phyloP scores from a whole-genome alignment of 2,113 vertebrate species.

The Gallinago media region DNA sequence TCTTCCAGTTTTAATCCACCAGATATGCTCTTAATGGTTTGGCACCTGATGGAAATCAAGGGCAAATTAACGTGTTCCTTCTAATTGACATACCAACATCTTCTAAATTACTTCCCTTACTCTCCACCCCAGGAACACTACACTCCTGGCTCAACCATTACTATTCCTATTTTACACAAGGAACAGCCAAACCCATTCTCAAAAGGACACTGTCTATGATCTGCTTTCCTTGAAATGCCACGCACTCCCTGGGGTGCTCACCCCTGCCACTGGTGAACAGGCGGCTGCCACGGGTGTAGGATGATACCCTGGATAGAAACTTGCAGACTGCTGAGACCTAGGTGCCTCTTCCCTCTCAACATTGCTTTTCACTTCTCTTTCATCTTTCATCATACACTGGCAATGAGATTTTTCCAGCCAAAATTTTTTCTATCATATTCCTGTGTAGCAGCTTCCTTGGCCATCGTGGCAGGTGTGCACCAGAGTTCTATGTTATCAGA shows the following conservation, averaged over 20 bases:
- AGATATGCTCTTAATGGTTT: not conserved
- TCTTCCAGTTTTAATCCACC: not conserved
- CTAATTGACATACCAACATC: not conserved
- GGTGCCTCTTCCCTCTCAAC: not conserved
- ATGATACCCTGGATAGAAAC: not conserved
- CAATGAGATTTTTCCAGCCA: not conserved
- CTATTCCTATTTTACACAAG: not conserved
- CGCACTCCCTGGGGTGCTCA: not conserved
- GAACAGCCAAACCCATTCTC: not conserved
- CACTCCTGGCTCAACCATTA: not conserved
- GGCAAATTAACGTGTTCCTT: not conserved
- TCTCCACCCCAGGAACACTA: not conserved
- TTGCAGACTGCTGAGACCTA: not conserved
- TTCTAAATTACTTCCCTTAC: not conserved
- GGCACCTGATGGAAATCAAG: not conserved
- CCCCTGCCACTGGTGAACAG: not conserved
- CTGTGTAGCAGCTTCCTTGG: not conserved
- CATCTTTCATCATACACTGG: rapidly evolving
- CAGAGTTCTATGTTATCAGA: not conserved
- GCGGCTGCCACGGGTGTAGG: not conserved
- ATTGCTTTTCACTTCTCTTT: not conserved
- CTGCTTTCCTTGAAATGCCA: not conserved
- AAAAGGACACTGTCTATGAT: not conserved
- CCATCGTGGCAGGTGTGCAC: not conserved
- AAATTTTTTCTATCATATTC: not conserved